Conservation (phyloP, 2,888 invertebrate species). For the Lasioglossum zephyrum region DNA sequence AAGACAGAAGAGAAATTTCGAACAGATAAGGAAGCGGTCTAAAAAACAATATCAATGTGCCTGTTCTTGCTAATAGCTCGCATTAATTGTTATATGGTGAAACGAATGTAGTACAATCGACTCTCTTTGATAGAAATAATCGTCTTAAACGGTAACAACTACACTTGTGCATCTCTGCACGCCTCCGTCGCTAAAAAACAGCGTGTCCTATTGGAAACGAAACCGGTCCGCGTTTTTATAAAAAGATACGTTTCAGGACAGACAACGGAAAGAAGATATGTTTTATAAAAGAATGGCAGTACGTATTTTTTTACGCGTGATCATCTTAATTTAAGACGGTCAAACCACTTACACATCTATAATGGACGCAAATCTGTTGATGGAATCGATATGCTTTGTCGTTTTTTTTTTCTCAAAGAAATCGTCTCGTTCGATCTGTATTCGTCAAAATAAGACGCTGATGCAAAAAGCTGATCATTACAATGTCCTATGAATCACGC, state of each 20-base stretch:
- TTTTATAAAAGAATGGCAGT: conserved; percentile 62
- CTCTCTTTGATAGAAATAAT: conserved; percentile 17
- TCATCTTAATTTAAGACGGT: conserved; percentile 45
- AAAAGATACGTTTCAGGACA: conserved; percentile 43
- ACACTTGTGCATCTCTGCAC: conserved; percentile 30
- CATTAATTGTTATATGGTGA: neutral
- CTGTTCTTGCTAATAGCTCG: neutral
- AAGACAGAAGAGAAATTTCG: neutral
- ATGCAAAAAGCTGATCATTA: conserved; percentile 7
- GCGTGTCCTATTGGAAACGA: conserved; percentile 22
- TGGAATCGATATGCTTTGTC: conserved; percentile 30
- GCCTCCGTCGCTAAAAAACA: neutral
- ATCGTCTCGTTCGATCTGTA: neutral
- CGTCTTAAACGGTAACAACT: conserved; percentile 10
- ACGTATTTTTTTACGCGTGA: conserved; percentile 31
- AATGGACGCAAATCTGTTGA: conserved; percentile 40
- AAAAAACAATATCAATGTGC: neutral
- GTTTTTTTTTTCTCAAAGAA: conserved; percentile 14
- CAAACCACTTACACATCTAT: conserved; percentile 41
- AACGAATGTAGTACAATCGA: conserved; percentile 15
- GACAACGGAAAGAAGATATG: conserved; percentile 52
- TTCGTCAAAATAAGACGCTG: neutral
- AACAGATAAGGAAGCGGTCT: neutral
- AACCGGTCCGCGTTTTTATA: conserved; percentile 25
- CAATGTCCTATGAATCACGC: conserved; percentile 23